Conservation (phyloP, 35 echinoderm and acorn worm species). For the Stichopus chloronotus region DNA sequence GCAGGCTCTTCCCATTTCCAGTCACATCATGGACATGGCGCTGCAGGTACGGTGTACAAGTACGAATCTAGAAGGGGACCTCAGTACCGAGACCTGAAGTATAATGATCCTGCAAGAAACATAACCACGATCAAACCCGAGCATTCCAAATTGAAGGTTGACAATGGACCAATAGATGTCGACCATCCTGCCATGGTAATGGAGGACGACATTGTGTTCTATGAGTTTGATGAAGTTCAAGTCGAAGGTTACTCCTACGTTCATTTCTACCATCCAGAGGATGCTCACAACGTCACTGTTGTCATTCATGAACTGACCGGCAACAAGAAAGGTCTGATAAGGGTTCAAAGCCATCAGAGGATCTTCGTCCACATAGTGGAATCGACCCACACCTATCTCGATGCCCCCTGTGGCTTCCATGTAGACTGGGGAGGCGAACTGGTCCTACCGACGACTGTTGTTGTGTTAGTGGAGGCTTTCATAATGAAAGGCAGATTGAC, state of each 20-base stretch:
- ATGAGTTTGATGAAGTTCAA: constrained; percentile 96
- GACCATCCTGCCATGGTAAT: constrained; percentile 89
- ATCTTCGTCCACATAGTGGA: constrained; percentile 80
- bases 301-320: constrained; percentile 87
- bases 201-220: constrained; percentile 81
- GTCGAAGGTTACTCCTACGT: constrained; percentile 87
- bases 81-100: constrained; percentile 95
- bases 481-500: constrained; percentile 82
- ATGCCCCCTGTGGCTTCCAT: constrained; percentile 88
- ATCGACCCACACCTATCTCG: constrained; percentile 91
- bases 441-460: constrained; percentile 81
- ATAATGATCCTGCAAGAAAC: constrained; percentile 71
- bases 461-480: constrained; percentile 62
- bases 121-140: constrained; percentile 84
- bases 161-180: constrained; percentile 77
- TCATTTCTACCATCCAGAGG: constrained; percentile 85
- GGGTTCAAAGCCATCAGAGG: constrained; percentile 73
- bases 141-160: constrained; percentile 79
- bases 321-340: constrained; percentile 81
- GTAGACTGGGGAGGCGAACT: constrained; percentile 72
- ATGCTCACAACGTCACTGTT: constrained; percentile 85
- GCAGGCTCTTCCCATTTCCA: constrained; percentile 30
- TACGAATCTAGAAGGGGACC: constrained; percentile 86
- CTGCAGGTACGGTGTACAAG: constrained; percentile 89
- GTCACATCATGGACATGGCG: constrained; percentile 72